Evolutionary conservation across 2,113 vertebrate genomes (phyloP), one percentile per base, ranked within the genome.

Genomic region (Indicator indicator): DNA sequence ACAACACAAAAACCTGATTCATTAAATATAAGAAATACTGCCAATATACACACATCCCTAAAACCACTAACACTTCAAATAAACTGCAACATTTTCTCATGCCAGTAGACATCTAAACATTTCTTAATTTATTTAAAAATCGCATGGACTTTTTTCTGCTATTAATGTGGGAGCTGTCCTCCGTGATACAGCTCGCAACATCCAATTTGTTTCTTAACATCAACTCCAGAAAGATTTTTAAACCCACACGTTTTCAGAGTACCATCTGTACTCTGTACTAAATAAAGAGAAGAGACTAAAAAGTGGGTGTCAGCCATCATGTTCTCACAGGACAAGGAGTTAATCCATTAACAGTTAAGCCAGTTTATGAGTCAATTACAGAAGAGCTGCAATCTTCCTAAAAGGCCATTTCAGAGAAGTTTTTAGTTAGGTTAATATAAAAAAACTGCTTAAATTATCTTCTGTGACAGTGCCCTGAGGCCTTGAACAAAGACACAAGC

Each of bases 271-370:
- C 56, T 46, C 50, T 12, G 19, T 15, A 64, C 77, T 80, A 89
- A 94, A 91, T 16, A 72, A 86, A 94, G 69, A 71, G 71, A 87
- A 58, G 12, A 76, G 85, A 85, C 59, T 62, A 65, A 67, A 81
- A 86, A 60, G 54, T 79, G 52, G 30, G 77, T 82, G 88, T 59
- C 83, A 92, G 77, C 64, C 76, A 87, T 69, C 33, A 89, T 82
- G 69, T 64, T 91, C 79, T 91, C 16, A 6, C 67, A 89, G 73
- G 59, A 95, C 67, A 73, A 70, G 33, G 70, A 84, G 44, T 84
- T 88, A 91, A 93, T 89, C 94, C 81, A 96, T 92, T 81, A 93
- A 59, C 40, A 44, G 44, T 73, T 94, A 83, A 83, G 56, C 42
- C 65, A 60, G 81, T 91, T 88, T 83, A 80, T 58, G 78, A 95